phyloP scores from a whole-genome alignment of 2,113 vertebrate species.

The Bubalus kerabau region DNA sequence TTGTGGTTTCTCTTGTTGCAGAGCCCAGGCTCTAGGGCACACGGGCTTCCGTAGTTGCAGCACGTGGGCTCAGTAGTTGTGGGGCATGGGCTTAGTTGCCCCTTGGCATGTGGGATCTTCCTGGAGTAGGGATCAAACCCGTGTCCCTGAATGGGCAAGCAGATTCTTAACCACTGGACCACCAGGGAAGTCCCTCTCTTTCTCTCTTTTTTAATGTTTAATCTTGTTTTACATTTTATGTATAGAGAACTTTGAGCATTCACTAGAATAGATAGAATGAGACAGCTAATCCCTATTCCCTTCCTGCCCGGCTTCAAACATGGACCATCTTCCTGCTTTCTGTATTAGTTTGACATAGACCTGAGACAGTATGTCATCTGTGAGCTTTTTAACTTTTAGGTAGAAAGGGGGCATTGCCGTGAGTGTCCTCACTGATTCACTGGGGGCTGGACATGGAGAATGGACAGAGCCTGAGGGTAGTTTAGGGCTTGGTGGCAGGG shows the following conservation, averaged over 20 bases:
- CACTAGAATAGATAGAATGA: background rate
- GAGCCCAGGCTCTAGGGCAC: background rate
- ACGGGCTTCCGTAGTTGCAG: background rate
- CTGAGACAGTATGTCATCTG: background rate
- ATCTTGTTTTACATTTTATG: background rate
- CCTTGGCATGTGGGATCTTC: background rate
- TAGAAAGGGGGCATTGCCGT: background rate
- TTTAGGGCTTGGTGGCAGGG: background rate
- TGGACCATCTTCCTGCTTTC: background rate
- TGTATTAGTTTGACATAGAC: background rate
- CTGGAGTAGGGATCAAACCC: background rate
- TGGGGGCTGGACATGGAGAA: background rate
- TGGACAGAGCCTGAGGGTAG: background rate
- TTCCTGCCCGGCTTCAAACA: background rate
- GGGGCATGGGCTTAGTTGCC: background rate
- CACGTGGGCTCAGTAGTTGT: background rate
- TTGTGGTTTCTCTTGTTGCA: background rate
- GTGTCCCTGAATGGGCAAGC: background rate
- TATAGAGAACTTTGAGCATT: background rate
- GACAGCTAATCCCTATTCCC: background rate
- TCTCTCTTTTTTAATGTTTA: background rate
- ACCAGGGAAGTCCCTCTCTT: background rate
- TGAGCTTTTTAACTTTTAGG: background rate
- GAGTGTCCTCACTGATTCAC: background rate
- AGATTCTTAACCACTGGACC: background rate